Percentiles rank a stretch among this genome's conserved stretches.
phyloP scores from a whole-genome alignment of 2,888 invertebrate species.

The Parnassius glacialis region DNA sequence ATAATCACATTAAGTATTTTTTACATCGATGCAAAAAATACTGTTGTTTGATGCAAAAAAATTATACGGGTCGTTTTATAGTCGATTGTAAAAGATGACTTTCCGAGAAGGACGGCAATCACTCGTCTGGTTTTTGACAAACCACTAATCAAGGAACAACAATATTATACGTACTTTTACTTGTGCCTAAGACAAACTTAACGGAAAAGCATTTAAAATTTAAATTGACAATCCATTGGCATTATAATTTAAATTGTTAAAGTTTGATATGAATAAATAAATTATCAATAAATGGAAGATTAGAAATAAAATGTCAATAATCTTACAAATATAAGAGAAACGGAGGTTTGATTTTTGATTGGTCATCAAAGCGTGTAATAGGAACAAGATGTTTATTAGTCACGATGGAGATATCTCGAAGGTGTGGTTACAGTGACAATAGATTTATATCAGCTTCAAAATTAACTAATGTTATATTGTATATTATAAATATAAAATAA shows the following conservation, averaged over 20 bases:
- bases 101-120: slow-evolving; percentile 18
- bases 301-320: too few species aligned
- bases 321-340: too few species aligned
- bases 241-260: too few species aligned
- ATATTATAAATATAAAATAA: not conserved
- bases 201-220: too few species aligned
- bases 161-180: too few species aligned
- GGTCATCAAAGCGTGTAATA: too few species aligned
- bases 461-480: not conserved
- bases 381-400: slow-evolving; percentile 2
- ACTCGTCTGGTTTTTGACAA: slow-evolving; percentile 2
- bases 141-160: too few species aligned
- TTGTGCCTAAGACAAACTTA: too few species aligned
- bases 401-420: slow-evolving; percentile 11
- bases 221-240: too few species aligned
- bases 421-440: slow-evolving; percentile 8
- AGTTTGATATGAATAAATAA: too few species aligned
- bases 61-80: slow-evolving; percentile 16
- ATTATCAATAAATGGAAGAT: too few species aligned
- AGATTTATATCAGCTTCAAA: slow-evolving; percentile 1
- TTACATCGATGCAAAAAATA: slow-evolving; percentile 28
- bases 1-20: slow-evolving; percentile 33
- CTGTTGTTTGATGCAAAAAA: slow-evolving; percentile 3
- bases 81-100: slow-evolving; percentile 17
- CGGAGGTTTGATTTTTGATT: too few species aligned